phyloP scores from a whole-genome alignment of 2,888 invertebrate genomes.

The Drosophila lutescens region DNA sequence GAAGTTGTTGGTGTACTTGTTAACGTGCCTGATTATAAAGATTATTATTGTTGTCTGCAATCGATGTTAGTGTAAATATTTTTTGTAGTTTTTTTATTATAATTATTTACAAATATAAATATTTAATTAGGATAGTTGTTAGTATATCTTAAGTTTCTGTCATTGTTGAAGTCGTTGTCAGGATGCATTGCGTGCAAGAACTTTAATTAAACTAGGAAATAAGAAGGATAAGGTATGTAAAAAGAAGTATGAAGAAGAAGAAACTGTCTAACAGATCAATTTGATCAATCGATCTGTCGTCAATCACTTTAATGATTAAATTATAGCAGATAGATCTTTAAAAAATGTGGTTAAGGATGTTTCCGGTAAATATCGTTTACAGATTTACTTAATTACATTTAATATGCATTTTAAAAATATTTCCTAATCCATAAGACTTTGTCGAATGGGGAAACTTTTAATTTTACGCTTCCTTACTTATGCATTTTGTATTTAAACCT shows the following conservation, averaged over 20 bases:
- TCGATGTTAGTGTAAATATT: not conserved
- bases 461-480: not conserved
- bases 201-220: constrained; percentile 16
- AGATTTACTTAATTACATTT: not conserved
- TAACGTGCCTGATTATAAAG: not conserved
- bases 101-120: no score
- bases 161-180: constrained; percentile 10
- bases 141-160: no score
- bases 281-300: constrained; percentile 11
- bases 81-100: no score
- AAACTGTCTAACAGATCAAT: not conserved
- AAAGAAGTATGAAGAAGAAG: no score
- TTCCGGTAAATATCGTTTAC: no score
- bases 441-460: constrained; percentile 1
- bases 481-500: constrained; percentile 9
- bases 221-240: not conserved
- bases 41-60: not conserved
- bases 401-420: no score
- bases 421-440: no score
- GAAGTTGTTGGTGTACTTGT: not conserved
- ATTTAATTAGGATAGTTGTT: no score
- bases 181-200: constrained; percentile 57
- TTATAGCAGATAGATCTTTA: no score
- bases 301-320: constrained; percentile 27
- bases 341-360: no score